Percentiles rank a stretch among this genome's conserved stretches.
Conservation (phyloP, 2,888 invertebrate genomes). For the Drosophila algonquin region DNA sequence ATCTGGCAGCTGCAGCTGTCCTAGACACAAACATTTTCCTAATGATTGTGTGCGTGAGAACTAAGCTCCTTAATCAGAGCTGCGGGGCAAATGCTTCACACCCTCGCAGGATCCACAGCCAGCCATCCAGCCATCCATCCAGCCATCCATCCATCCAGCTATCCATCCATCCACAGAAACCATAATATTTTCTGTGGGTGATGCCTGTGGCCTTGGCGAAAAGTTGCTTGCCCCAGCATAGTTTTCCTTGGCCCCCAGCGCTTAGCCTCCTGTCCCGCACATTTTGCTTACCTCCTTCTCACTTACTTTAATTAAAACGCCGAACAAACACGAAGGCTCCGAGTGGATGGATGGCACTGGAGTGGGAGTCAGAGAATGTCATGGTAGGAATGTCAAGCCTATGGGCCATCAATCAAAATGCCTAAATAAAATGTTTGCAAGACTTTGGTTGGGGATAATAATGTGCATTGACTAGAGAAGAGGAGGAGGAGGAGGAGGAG, state of each 20-base stretch:
- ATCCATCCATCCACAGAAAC: constrained; percentile 22
- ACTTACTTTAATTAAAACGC: constrained; percentile 68
- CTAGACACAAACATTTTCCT: constrained; percentile 47
- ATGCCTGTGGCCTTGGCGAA: constrained; percentile 34
- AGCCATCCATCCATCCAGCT: constrained; percentile 26
- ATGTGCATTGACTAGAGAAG: constrained; percentile 48
- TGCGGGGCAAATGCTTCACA: constrained; percentile 28
- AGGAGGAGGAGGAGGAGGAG: not conserved
- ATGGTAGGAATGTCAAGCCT: constrained; percentile 64
- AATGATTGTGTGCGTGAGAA: constrained; percentile 64
- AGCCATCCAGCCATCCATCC: constrained; percentile 12
- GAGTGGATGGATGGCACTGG: not conserved
- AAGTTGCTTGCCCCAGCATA: constrained; percentile 35
- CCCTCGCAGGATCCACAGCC: constrained; percentile 8
- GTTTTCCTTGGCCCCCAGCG: constrained; percentile 12
- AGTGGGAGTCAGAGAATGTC: not conserved
- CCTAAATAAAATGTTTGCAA: constrained; percentile 76
- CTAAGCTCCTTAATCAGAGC: constrained; percentile 27
- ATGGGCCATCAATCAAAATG: constrained; percentile 77
- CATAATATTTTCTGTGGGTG: constrained; percentile 36
- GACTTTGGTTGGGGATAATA: constrained; percentile 47
- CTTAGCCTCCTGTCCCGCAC: not conserved
- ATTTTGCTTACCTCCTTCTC: constrained; percentile 4
- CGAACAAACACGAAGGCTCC: constrained; percentile 50
- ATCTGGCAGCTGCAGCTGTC: constrained; percentile 51